Conservation (phyloP, 2,797 vertebrate species). For the Halcyon leucocephala region DNA sequence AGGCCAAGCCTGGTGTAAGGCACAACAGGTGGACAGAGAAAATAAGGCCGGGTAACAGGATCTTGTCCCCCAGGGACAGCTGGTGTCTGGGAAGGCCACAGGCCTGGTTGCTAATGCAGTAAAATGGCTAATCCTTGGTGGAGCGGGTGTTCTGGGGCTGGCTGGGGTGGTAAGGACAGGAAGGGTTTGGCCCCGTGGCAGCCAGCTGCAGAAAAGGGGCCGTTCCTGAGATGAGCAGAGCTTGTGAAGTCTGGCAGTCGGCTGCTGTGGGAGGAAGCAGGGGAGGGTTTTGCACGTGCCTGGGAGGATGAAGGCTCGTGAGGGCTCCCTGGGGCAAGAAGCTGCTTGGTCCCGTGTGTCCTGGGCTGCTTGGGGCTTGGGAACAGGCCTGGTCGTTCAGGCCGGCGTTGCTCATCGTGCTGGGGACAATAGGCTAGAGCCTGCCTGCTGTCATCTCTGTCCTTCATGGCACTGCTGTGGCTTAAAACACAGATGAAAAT, state of each 20-base stretch:
- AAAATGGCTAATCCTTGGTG: not conserved
- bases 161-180: not conserved
- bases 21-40: conserved; percentile 18
- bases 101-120: not conserved
- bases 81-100: not conserved
- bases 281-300: not conserved
- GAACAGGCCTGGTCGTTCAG: not conserved
- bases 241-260: not conserved
- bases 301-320: rapidly evolving
- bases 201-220: not conserved
- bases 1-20: not conserved
- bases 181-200: not conserved
- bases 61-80: not conserved
- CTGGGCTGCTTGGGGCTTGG: not conserved
- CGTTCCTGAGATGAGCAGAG: not conserved
- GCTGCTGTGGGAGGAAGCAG: not conserved
- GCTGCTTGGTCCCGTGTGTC: not conserved
- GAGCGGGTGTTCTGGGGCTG: rapidly evolving
- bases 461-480: not conserved
- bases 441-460: not conserved
- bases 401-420: rapidly evolving
- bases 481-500: not conserved
- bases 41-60: not conserved
- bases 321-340: not conserved
- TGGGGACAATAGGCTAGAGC: rapidly evolving